phyloP scores from a whole-genome alignment of 2,113 vertebrate genomes.

The Syngnathus typhle region DNA sequence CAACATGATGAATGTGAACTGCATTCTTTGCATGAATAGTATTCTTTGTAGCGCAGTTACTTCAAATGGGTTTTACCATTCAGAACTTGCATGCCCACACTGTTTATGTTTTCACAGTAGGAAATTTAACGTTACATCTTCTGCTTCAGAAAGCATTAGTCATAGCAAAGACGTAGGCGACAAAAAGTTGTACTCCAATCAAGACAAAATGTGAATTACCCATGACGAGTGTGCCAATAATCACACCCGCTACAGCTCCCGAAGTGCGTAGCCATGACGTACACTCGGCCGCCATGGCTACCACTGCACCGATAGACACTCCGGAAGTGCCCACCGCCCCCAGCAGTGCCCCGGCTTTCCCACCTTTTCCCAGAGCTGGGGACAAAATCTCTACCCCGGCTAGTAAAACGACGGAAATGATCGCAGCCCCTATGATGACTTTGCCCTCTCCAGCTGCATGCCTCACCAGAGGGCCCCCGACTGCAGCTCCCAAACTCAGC shows the following conservation, averaged over 20 bases:
- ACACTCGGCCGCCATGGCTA: slow-evolving; percentile 43
- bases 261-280: slow-evolving; percentile 50
- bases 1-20: not conserved
- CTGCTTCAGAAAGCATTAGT: slow-evolving; percentile 47
- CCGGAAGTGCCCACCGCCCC: slow-evolving; percentile 56
- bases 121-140: not conserved
- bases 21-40: not conserved
- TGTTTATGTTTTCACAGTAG: not conserved
- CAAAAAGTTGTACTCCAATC: slow-evolving; percentile 57
- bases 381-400: slow-evolving; percentile 21
- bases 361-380: slow-evolving; percentile 46
- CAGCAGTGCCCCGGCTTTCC: slow-evolving; percentile 53
- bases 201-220: slow-evolving; percentile 58
- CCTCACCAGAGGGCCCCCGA: slow-evolving; percentile 53
- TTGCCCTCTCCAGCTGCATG: slow-evolving; percentile 32
- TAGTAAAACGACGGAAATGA: slow-evolving; percentile 35
- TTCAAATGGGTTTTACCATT: not conserved
- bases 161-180: slow-evolving; percentile 60
- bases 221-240: slow-evolving; percentile 45
- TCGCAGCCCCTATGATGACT: slow-evolving; percentile 49
- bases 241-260: slow-evolving; percentile 48
- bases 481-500: slow-evolving; percentile 57
- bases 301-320: slow-evolving; percentile 54
- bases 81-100: not conserved
- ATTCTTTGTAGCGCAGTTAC: not conserved